Conservation (phyloP, 2,113 vertebrate genomes). For the Paratilapia polleni region DNA sequence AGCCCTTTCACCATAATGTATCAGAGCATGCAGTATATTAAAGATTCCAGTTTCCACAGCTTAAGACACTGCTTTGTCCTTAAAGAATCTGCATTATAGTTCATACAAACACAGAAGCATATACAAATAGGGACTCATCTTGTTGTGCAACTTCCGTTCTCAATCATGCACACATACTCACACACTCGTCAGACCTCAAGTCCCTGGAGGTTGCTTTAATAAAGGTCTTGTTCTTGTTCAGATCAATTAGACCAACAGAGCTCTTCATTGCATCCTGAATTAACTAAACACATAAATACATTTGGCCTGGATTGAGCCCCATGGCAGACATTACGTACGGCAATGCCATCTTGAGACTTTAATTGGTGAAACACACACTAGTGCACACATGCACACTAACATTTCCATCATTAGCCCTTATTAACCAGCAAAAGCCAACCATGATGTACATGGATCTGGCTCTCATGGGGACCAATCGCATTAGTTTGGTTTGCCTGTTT, state of each 20-base stretch:
- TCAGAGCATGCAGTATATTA: rapidly evolving
- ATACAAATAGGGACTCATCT: neutral
- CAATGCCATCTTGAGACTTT: constrained; percentile 69
- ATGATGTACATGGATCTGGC: constrained; percentile 42
- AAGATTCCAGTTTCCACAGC: no score
- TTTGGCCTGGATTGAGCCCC: constrained; percentile 70
- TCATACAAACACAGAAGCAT: neutral
- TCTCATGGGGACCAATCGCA: constrained; percentile 67
- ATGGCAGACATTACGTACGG: constrained; percentile 73
- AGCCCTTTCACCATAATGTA: neutral
- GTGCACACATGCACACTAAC: constrained; percentile 38
- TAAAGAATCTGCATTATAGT: neutral
- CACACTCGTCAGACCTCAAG: neutral
- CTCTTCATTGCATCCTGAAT: constrained; percentile 75
- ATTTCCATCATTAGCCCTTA: constrained; percentile 57
- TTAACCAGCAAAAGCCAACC: constrained; percentile 59
- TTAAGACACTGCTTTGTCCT: neutral
- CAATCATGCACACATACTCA: neutral
- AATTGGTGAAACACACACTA: constrained; percentile 68
- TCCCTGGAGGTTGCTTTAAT: constrained; percentile 62
- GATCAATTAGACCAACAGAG: constrained; percentile 73
- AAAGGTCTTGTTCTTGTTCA: constrained; percentile 61
- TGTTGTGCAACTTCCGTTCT: neutral
- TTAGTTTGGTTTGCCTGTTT: constrained; percentile 55
- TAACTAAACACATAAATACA: constrained; percentile 79